phyloP scores from a whole-genome alignment of 1,140 invertebrate species.

The Eumeta japonica region DNA sequence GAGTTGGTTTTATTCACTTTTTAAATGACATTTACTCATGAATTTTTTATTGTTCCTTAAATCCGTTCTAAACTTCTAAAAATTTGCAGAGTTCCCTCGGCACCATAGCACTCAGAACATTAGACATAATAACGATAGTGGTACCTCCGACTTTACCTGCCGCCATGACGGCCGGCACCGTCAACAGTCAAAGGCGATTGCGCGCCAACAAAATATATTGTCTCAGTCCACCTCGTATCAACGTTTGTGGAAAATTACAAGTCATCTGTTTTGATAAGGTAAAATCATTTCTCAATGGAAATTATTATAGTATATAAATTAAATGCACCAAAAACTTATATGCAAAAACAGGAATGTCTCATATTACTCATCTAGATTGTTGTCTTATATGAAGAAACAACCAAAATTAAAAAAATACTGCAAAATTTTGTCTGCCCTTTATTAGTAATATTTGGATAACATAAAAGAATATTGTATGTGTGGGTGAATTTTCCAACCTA shows the following conservation, averaged over 20 bases:
- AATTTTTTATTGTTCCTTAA: slow-evolving; percentile 6
- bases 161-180: slow-evolving; percentile 86
- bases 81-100: slow-evolving; percentile 36
- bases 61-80: slow-evolving; percentile 22
- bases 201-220: slow-evolving; percentile 82
- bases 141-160: slow-evolving; percentile 92
- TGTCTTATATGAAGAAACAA: too few species aligned
- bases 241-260: slow-evolving; percentile 86
- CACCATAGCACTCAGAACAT: slow-evolving; percentile 61
- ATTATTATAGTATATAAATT: too few species aligned
- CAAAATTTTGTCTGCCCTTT: too few species aligned
- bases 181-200: slow-evolving; percentile 80
- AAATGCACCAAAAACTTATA: too few species aligned
- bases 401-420: too few species aligned
- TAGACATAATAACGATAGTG: slow-evolving; percentile 93
- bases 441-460: too few species aligned
- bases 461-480: too few species aligned
- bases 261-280: slow-evolving; percentile 95
- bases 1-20: slow-evolving; percentile 23
- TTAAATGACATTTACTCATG: neutral
- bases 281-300: slow-evolving; percentile 9
- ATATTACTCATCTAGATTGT: too few species aligned
- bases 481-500: too few species aligned
- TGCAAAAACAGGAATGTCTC: too few species aligned
- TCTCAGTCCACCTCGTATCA: slow-evolving; percentile 86